These are phyloP conservation scores for Hermatobates lingyangjiaoensis DNA, from an alignment of 1,140 invertebrate species.

Conservation along the genomic window DNA sequence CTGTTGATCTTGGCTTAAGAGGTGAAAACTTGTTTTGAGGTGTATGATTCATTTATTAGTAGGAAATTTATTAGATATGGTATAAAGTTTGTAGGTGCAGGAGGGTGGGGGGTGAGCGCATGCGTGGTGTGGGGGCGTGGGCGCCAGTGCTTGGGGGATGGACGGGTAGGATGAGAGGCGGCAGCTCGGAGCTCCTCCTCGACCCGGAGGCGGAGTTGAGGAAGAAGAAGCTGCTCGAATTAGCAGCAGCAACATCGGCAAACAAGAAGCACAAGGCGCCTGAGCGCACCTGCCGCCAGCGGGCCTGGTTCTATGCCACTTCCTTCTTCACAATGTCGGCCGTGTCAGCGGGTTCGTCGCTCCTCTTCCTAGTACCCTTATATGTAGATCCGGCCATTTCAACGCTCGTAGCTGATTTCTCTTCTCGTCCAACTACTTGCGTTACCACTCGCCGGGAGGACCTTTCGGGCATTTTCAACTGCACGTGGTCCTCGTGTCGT, in stretches of 20 bases:
- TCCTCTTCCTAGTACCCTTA: slow-evolving; percentile 71
- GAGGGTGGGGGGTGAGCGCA: no score
- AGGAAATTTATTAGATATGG: no score
- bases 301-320: slow-evolving; percentile 56
- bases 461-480: slow-evolving; percentile 55
- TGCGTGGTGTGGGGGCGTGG: no score
- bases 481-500: slow-evolving; percentile 67
- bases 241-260: slow-evolving; percentile 23
- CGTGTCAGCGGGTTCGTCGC: slow-evolving; percentile 57
- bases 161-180: slow-evolving; percentile 58
- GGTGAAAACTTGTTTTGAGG: no score
- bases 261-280: slow-evolving; percentile 24
- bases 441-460: slow-evolving; percentile 55
- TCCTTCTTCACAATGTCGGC: slow-evolving; percentile 55
- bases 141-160: no score
- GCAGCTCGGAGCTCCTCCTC: slow-evolving; percentile 66
- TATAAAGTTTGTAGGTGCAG: no score
- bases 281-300: slow-evolving; percentile 48
- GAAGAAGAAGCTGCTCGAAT: slow-evolving; percentile 45
- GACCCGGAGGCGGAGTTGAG: slow-evolving; percentile 48
- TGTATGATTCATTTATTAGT: no score
- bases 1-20: no score
- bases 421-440: slow-evolving; percentile 54
- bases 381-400: slow-evolving; percentile 80
- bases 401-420: slow-evolving; percentile 65